These are phyloP conservation scores for Mylabris sibirica DNA, from an alignment of 2,888 invertebrate genomes.

Conservation along the genomic window DNA sequence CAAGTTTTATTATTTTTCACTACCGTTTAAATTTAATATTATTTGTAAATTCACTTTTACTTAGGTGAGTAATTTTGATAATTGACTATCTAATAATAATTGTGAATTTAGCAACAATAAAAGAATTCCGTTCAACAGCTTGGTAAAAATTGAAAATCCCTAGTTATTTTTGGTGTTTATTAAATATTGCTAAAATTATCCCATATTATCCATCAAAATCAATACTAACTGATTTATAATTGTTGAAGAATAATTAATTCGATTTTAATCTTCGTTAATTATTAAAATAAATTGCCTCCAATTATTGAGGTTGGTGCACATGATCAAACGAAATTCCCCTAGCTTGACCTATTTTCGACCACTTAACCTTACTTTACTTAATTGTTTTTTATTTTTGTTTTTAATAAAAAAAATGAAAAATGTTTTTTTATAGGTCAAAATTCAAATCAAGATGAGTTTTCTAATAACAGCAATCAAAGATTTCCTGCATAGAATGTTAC, in stretches of 20 bases:
- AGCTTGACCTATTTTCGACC: neutral
- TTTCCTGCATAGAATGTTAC: conserved; percentile 69
- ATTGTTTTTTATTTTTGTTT: neutral
- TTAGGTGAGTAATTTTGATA: no score
- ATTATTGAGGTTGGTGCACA: neutral
- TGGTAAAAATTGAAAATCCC: neutral
- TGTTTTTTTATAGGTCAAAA: neutral
- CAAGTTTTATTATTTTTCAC: no score
- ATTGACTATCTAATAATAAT: no score
- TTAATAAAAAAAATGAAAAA: neutral
- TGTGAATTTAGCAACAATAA: neutral
- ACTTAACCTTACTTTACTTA: neutral
- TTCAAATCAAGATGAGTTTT: conserved; percentile 64
- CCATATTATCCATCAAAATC: neutral
- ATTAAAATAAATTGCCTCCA: neutral
- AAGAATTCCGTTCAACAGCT: neutral
- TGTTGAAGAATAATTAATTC: no score
- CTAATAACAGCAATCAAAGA: conserved; percentile 65
- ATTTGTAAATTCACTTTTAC: no score
- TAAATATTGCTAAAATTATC: neutral
- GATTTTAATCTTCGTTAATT: no score
- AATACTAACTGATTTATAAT: no score
- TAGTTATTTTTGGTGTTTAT: neutral
- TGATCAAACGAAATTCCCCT: neutral
- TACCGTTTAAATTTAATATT: no score